Base-by-base conservation (phyloP, 2,797 vertebrate genomes). In the Iguana delicatissima region DNA sequence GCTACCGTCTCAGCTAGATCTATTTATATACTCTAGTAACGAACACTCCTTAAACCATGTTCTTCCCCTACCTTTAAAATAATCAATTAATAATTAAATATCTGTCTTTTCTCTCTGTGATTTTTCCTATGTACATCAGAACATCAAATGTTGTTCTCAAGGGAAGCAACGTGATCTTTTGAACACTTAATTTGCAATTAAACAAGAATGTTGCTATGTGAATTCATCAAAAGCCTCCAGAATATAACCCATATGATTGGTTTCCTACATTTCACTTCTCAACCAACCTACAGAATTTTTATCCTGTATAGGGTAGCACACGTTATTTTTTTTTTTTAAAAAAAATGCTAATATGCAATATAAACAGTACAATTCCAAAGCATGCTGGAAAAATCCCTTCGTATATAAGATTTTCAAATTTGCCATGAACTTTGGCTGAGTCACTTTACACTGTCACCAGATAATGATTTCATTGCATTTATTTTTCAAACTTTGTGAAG, bases 1-100 rank as follows among this genome's bases (percentile, higher is more conserved):
- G 95, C 95, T 96, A 91, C 80, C 89, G 92, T 92, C 94, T 96
- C 79, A 96, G 94, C 94, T 88, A 2, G 12, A 76, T 89, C 92
- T 96, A 91, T 96, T 96, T 96, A 95, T 95, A 92, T 35, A 77
- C 87, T 87, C 86, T 90, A 83, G 42, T 93, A 84, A 57, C 42
- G 84, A 95, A 80, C 67, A 64, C 73, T 88, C 92, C 82, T 92
- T 55, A 90, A 93, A 89, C n/a, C 85, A 87, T 91, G 57, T 91
- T 93, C 86, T 81, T 94, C 87, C 42, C 86, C 57, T 95, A 29
- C 81, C 93, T 76, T n/a, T 95, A 90, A 87, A 92, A 85, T 24
- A 92, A 92, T 89, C 91, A 84, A n/a, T 90, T 94, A 91, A 94
- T 93, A 95, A 96, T 89, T 90, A 94, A 90, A 91, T 87, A 0